These are phyloP conservation scores for Camponotus fellah DNA, from an alignment of 2,888 invertebrate species.

Conservation along the genomic window DNA sequence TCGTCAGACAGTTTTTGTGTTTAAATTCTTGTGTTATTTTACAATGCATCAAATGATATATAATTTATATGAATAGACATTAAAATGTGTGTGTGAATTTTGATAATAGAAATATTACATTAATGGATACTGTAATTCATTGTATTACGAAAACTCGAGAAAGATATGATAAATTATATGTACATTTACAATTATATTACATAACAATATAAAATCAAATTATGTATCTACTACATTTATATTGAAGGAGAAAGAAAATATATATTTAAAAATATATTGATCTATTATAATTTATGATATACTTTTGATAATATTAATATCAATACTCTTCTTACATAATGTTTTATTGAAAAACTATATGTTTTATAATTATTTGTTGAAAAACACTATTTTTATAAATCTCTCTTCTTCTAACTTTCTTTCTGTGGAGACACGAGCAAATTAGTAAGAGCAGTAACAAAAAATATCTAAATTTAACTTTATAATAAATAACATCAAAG, in stretches of 20 bases:
- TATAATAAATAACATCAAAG: slow-evolving; percentile 22
- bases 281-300: not conserved
- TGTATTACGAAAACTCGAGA: not conserved
- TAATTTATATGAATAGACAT: not conserved
- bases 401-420: not conserved
- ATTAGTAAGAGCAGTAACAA: slow-evolving; percentile 25
- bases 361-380: not conserved
- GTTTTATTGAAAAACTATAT: not conserved
- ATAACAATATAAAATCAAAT: slow-evolving; percentile 6
- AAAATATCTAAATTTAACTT: slow-evolving; percentile 26
- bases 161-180: not conserved
- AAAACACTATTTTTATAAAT: not conserved
- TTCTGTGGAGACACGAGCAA: not conserved
- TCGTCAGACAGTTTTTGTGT: not conserved
- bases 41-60: not conserved
- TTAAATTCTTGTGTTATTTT: not conserved
- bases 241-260: not conserved
- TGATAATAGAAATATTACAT: not conserved
- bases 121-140: not conserved
- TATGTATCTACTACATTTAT: not conserved
- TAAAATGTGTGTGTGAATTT: not conserved
- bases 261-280: not conserved
- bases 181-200: no score
- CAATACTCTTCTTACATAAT: not conserved
- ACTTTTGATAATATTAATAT: not conserved